phyloP scores from a whole-genome alignment of 2,113 vertebrate genomes.

The Hippocampus zosterae region DNA sequence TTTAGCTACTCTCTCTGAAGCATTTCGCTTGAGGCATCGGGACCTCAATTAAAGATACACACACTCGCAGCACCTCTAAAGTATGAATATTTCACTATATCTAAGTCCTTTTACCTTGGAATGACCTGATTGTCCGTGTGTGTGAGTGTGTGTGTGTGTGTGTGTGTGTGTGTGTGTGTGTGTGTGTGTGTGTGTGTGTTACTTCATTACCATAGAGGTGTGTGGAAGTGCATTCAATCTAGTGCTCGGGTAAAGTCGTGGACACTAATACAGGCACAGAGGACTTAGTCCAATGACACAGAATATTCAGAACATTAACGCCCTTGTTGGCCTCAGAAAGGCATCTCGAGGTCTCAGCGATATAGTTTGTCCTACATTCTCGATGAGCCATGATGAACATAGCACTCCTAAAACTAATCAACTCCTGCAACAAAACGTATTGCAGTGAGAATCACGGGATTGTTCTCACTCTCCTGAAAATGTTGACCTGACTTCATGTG shows the following conservation, averaged over 20 bases:
- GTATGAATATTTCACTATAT: slow-evolving; percentile 67
- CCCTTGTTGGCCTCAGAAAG: slow-evolving; percentile 30
- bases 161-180: slow-evolving; percentile 27
- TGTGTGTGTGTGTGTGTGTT: slow-evolving; percentile 25
- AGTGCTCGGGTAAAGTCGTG: slow-evolving; percentile 58
- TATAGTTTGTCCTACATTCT: slow-evolving; percentile 27
- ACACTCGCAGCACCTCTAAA: slow-evolving; percentile 36
- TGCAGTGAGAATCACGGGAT: background rate
- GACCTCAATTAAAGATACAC: slow-evolving; percentile 62
- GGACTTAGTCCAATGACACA: slow-evolving; percentile 65
- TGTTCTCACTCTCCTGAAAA: slow-evolving; percentile 2
- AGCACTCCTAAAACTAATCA: slow-evolving; percentile 21
- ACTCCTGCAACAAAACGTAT: background rate
- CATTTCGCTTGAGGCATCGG: slow-evolving; percentile 56
- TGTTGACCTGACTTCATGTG: no score
- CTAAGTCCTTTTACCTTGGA: slow-evolving; percentile 70
- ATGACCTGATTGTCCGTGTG: slow-evolving; percentile 64
- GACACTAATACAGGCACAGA: slow-evolving; percentile 62
- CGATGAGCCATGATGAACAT: slow-evolving; percentile 3
- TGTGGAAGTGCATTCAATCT: slow-evolving; percentile 73
- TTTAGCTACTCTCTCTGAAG: slow-evolving; percentile 52
- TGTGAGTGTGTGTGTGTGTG: slow-evolving; percentile 11
- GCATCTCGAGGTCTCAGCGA: slow-evolving; percentile 21
- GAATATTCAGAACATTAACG: slow-evolving; percentile 56
- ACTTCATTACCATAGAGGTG: slow-evolving; percentile 71